Evolutionary conservation across 2,888 invertebrate species (phyloP).

Genomic region (Sipha maydis): DNA sequence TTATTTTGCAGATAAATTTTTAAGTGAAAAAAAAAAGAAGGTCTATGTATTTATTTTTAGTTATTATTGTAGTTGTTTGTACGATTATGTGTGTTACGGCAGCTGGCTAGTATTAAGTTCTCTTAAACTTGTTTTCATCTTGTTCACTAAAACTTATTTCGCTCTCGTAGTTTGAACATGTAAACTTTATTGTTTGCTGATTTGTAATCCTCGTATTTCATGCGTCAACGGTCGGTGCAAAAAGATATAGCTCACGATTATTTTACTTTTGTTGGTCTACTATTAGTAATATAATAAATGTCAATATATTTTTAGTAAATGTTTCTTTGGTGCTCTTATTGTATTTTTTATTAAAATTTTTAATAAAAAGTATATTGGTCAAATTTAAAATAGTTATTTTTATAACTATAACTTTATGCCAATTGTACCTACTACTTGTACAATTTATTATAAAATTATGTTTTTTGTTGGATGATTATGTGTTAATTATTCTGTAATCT

Average conservation of each 20-base stretch:
- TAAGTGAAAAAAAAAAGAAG: not conserved
- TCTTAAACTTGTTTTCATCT: constrained; percentile 26
- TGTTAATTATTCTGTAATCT: too few species aligned
- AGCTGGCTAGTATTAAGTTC: constrained; percentile 30
- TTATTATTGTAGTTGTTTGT: constrained; percentile 1
- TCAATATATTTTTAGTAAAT: not conserved
- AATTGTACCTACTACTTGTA: too few species aligned
- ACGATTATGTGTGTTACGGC: not conserved
- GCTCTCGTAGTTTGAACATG: constrained; percentile 20
- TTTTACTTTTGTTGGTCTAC: constrained; percentile 14
- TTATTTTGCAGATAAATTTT: too few species aligned
- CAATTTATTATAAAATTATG: too few species aligned
- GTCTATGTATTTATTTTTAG: not conserved
- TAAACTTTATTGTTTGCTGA: constrained; percentile 33
- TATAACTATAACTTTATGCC: too few species aligned
- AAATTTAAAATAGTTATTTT: not conserved
- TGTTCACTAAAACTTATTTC: constrained; percentile 31
- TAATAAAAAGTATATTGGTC: not conserved
- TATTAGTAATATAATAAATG: not conserved
- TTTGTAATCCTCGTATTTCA: constrained; percentile 38
- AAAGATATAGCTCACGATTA: not conserved
- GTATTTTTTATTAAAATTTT: not conserved
- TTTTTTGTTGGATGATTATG: too few species aligned
- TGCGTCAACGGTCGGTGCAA: not conserved
- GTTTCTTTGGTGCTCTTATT: not conserved